Evolutionary conservation across 2,888 invertebrate species (phyloP).

Genomic region (Actias luna): DNA sequence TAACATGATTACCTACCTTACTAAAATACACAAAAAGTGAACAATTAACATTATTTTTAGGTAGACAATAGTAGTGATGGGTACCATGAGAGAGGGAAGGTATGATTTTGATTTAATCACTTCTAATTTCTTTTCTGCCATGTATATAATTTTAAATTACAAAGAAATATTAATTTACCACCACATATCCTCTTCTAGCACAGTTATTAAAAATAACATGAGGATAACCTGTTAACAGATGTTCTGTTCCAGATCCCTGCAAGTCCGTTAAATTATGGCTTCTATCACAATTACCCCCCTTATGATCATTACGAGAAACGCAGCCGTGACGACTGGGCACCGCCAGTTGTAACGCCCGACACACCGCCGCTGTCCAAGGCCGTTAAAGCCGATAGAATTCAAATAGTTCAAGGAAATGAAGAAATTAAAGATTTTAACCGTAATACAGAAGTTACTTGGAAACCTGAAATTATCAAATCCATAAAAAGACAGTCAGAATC

Average conservation of each 20-base stretch:
- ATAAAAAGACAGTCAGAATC: slow-evolving; percentile 45
- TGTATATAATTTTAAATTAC: slow-evolving; percentile 15
- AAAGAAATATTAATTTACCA: slow-evolving; percentile 16
- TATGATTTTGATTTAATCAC: slow-evolving; percentile 51
- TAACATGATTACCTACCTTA: background rate
- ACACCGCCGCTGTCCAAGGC: slow-evolving; percentile 49
- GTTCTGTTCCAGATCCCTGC: slow-evolving; percentile 84
- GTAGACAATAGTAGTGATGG: slow-evolving; percentile 69
- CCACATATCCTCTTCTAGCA: slow-evolving; percentile 52
- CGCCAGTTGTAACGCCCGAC: slow-evolving; percentile 57
- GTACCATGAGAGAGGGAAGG: slow-evolving; percentile 73
- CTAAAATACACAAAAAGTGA: slow-evolving; percentile 38
- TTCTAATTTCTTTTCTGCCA: slow-evolving; percentile 28
- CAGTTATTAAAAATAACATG: slow-evolving; percentile 48
- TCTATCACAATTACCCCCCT: slow-evolving; percentile 83
- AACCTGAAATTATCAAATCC: slow-evolving; percentile 44
- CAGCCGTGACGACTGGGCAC: slow-evolving; percentile 59
- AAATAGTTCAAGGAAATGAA: slow-evolving; percentile 38
- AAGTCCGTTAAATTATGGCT: slow-evolving; percentile 88
- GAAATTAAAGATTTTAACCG: slow-evolving; percentile 30
- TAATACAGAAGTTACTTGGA: slow-evolving; percentile 42
- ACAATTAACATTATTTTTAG: slow-evolving; percentile 67
- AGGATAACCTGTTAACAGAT: slow-evolving; percentile 75
- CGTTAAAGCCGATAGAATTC: slow-evolving; percentile 58
- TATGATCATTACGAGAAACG: slow-evolving; percentile 74